A percentile compares a stretch with the other conserved stretches of the same genome.
Evolutionary conservation across 2,797 vertebrate genomes (phyloP).

Genomic region (Enteromius anoplus): DNA sequence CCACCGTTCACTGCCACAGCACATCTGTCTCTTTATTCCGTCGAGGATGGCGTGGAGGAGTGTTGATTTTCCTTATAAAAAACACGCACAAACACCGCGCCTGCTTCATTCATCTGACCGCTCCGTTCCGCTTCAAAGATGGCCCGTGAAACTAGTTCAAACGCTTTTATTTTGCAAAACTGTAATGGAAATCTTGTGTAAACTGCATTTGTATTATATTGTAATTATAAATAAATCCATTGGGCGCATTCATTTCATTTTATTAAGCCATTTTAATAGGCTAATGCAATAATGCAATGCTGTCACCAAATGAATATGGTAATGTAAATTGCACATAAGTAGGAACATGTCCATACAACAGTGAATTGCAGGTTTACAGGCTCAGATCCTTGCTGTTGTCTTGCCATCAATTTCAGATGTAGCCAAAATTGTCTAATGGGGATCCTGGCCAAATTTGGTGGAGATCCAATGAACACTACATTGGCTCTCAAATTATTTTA

Average conservation of each 20-base stretch:
- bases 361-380: neutral
- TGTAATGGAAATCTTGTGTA: neutral
- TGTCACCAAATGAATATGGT: neutral
- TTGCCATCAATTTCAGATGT: neutral
- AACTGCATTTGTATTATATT: neutral
- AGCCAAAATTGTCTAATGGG: neutral
- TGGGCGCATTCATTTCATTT: neutral
- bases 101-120: neutral
- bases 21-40: neutral
- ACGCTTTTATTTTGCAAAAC: neutral
- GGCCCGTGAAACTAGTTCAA: conserved; percentile 12
- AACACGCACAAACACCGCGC: neutral
- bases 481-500: no score
- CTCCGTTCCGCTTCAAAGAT: conserved; percentile 2
- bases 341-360: neutral
- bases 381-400: neutral
- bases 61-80: conserved; percentile 8
- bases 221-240: neutral
- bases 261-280: neutral
- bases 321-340: neutral
- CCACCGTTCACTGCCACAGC: neutral
- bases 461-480: neutral
- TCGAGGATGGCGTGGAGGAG: neutral
- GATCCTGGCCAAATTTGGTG: neutral
- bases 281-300: neutral